Base-by-base conservation (phyloP, 1,140 invertebrate species). In the Dolichoris vasculosae region DNA sequence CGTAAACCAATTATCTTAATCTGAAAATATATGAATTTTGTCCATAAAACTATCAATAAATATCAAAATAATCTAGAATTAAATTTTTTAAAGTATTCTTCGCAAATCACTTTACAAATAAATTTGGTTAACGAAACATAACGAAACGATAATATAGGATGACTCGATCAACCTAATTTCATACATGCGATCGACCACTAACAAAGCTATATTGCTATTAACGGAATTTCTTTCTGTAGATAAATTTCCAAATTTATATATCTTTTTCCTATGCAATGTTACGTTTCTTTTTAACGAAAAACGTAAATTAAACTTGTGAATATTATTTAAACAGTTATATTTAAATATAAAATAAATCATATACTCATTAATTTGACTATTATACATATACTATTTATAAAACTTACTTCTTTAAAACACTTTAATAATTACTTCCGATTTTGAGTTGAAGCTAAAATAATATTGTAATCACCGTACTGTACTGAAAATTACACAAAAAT, bases 321-420 rank as follows among this genome's bases (percentile, higher is more conserved):
- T n/a, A 73, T 73, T 73, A 43, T 43, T 73, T 43, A 73, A n/a
- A 43, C 6, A 73, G 63, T 26, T 73, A 43, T 11, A 73, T 43
- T 43, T 73, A 73, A 40, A 71, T 71, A 2, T 40, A 71, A 71
- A 43, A 43, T 73, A 73, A 73, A 43, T 11, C 7, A 1, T 73
- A n/a, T 43, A 43, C n/a, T 17, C 4, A 40, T 40, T 71, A 71
- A 32, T 40, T 23, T 6, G 7, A 35, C 1, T 11, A 11, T 2
- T 2, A 43, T 43, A n/a, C 7, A 13, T n/a, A 23, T 73, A 43
- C 2, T 43, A 43, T n/a, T 43, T 43, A n/a, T 20, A 26, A 43
- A 64, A 64, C 30, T 73, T 69, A 7, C 35, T 35, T 2, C 4
- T 73, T 73, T 0, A 43, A 43, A 43, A 43, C 7, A 59, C n/a